Conservation (phyloP, 2,797 vertebrate genomes). For the Cottoperca gobio region DNA sequence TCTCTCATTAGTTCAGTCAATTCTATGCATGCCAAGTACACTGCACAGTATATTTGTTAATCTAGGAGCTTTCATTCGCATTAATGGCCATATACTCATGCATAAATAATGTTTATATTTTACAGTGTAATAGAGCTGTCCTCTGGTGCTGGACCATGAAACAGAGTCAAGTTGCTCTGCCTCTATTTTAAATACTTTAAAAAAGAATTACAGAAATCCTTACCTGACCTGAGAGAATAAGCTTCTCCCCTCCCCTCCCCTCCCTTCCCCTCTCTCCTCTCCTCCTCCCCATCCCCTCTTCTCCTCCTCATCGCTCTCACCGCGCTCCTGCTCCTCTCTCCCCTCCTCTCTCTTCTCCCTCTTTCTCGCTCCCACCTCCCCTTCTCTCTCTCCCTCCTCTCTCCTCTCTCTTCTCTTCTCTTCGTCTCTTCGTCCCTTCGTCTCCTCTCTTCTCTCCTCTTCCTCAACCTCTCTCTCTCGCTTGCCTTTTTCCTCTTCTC, state of each 20-base stretch:
- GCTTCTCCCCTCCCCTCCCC: conserved; percentile 4
- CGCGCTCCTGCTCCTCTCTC: no score
- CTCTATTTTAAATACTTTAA: conserved; percentile 21
- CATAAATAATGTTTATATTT: conserved; percentile 61
- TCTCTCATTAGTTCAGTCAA: conserved; percentile 75
- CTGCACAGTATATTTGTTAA: conserved; percentile 60
- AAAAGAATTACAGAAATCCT: conserved; percentile 23
- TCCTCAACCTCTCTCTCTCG: no score
- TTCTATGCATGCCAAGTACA: conserved; percentile 62
- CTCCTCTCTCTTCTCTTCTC: neutral
- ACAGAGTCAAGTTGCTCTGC: conserved; percentile 39
- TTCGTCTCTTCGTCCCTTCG: neutral
- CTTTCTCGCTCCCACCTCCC: conserved; percentile 30
- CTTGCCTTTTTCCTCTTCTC: neutral
- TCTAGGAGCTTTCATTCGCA: conserved; percentile 58
- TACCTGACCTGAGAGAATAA: conserved; percentile 2
- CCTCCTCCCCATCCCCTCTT: conserved; percentile 40
- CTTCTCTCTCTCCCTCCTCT: conserved; percentile 13
- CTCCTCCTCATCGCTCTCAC: no score
- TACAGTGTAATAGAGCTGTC: conserved; percentile 37
- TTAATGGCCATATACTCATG: conserved; percentile 60
- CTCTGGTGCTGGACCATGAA: conserved; percentile 26
- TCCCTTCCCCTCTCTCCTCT: no score
- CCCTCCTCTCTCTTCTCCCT: no score
- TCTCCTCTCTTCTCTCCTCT: conserved; percentile 25